These are phyloP conservation scores for Pangasius sanitwongsei DNA, from an alignment of 2,797 vertebrate species.

Conservation along the genomic window DNA sequence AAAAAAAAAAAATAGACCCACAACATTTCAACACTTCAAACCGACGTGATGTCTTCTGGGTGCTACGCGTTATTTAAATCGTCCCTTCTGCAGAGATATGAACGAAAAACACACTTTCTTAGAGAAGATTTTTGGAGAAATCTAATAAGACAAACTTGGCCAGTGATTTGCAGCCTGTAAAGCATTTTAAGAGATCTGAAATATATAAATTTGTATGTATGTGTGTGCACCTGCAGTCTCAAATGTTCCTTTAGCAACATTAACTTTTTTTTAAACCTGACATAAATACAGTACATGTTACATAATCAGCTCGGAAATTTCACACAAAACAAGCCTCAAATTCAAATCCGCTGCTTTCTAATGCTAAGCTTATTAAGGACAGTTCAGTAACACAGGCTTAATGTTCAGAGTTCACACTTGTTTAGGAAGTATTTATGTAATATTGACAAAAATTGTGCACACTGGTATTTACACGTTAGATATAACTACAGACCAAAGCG, in stretches of 20 bases:
- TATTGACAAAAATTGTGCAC: background rate
- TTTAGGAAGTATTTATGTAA: background rate
- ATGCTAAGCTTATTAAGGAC: background rate
- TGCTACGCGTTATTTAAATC: background rate
- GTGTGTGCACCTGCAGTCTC: too few species aligned
- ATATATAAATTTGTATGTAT: background rate
- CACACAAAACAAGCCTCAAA: background rate
- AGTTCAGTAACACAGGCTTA: background rate
- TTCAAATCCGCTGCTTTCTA: background rate
- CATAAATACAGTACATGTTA: background rate
- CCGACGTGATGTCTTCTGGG: background rate
- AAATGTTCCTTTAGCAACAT: background rate
- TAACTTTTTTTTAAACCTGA: background rate
- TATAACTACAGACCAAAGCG: background rate
- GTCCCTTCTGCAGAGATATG: background rate
- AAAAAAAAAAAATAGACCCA: background rate
- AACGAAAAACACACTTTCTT: background rate
- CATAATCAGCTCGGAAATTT: background rate
- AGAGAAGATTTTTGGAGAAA: background rate
- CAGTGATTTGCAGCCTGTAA: background rate
- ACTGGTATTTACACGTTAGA: background rate
- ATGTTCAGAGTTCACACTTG: background rate
- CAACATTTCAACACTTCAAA: background rate
- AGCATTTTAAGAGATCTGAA: background rate
- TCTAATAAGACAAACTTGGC: background rate